Evolutionary conservation across 2,888 invertebrate genomes (phyloP).

Genomic region (Drosophila neonasuta): DNA sequence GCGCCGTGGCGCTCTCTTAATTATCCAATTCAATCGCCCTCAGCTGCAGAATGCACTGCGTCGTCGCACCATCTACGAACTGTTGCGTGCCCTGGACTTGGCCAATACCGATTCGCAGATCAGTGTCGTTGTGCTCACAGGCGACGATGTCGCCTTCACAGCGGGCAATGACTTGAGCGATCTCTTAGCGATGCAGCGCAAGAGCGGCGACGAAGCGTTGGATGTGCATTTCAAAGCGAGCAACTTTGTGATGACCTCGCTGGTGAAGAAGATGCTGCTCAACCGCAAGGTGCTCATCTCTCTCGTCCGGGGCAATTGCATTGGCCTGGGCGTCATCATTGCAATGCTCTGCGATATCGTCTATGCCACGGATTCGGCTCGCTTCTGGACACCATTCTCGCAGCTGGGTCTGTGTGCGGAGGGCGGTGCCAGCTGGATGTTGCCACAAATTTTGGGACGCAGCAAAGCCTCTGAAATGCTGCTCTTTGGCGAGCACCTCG

Average conservation of each 20-base stretch:
- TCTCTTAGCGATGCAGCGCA: constrained; percentile 35
- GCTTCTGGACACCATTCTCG: constrained; percentile 95
- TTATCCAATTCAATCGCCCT: constrained; percentile 89
- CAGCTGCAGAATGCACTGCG: constrained; percentile 90
- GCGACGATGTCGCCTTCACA: constrained; percentile 63
- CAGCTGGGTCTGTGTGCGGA: constrained; percentile 92
- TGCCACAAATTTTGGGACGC: constrained; percentile 91
- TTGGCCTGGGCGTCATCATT: constrained; percentile 91
- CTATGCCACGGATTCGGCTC: constrained; percentile 91
- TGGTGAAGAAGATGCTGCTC: constrained; percentile 89
- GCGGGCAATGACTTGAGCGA: constrained; percentile 66
- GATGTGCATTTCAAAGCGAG: constrained; percentile 74
- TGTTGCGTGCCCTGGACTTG: constrained; percentile 86
- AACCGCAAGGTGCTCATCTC: constrained; percentile 94
- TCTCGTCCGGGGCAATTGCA: constrained; percentile 95
- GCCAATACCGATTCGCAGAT: constrained; percentile 87
- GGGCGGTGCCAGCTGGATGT: constrained; percentile 92
- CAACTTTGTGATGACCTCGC: constrained; percentile 83
- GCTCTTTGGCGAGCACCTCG: constrained; percentile 89
- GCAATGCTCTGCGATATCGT: constrained; percentile 93
- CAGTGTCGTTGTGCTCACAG: constrained; percentile 89
- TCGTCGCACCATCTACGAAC: constrained; percentile 86
- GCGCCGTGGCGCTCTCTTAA: constrained; percentile 83
- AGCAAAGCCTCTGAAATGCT: constrained; percentile 87
- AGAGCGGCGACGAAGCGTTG: constrained; percentile 45